Conservation (phyloP, 2,888 invertebrate genomes). For the Papilio demoleus region DNA sequence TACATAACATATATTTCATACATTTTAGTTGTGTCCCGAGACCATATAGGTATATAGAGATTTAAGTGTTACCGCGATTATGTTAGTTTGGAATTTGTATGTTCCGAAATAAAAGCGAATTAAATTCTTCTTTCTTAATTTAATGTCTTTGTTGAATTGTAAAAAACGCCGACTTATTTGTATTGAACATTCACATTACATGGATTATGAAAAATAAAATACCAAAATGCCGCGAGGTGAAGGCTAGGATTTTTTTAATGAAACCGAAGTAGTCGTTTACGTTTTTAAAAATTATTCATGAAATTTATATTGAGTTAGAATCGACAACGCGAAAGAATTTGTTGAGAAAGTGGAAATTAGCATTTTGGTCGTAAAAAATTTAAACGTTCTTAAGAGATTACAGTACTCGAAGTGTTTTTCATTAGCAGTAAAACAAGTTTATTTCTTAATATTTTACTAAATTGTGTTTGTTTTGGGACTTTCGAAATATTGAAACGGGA, state of each 20-base stretch:
- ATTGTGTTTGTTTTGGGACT: slow-evolving; percentile 17
- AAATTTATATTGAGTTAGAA: slow-evolving; percentile 19
- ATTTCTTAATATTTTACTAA: slow-evolving; percentile 20
- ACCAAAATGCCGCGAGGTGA: no score
- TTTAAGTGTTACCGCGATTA: no score
- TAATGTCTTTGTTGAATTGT: no score
- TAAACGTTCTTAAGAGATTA: slow-evolving; percentile 26
- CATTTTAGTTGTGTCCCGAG: not conserved
- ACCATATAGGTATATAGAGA: not conserved
- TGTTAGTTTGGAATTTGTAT: no score
- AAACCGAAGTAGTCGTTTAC: not conserved
- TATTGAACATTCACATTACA: no score
- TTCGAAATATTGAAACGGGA: not conserved
- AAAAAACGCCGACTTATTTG: no score
- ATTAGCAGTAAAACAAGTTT: slow-evolving; percentile 31
- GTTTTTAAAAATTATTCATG: slow-evolving; percentile 15
- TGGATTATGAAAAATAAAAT: no score
- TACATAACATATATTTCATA: not conserved
- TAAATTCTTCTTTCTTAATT: no score
- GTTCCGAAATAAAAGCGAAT: no score
- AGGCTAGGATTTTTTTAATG: no score
- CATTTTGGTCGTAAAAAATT: slow-evolving; percentile 28
- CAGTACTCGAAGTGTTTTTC: slow-evolving; percentile 24
- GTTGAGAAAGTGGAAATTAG: slow-evolving; percentile 28
- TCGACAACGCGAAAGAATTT: slow-evolving; percentile 21